phyloP scores from a whole-genome alignment of 2,888 invertebrate species.

The Sympetrum striolatum region DNA sequence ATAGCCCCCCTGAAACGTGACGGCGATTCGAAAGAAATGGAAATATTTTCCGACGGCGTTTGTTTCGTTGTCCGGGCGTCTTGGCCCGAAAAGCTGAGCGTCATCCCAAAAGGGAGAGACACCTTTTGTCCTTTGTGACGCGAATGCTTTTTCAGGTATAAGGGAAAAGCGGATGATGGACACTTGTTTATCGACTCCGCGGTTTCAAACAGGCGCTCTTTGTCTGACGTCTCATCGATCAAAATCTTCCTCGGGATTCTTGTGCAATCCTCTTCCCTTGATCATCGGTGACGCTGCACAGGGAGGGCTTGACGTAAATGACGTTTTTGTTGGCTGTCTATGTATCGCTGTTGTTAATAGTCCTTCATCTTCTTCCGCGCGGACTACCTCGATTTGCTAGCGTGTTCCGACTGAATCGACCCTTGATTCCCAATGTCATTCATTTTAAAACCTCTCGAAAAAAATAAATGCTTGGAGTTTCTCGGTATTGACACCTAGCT shows the following conservation, averaged over 20 bases:
- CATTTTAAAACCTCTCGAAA: no score
- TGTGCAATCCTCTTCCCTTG: neutral
- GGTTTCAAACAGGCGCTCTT: neutral
- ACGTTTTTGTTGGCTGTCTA: neutral
- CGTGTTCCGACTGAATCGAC: no score
- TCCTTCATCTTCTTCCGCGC: no score
- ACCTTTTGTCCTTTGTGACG: neutral
- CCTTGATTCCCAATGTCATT: no score
- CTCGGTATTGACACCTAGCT: no score
- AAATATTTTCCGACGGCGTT: no score
- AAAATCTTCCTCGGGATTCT: neutral
- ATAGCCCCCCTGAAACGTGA: no score
- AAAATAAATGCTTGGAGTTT: no score
- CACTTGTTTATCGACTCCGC: neutral
- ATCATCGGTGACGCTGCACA: neutral
- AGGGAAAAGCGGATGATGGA: neutral
- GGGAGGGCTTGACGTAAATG: neutral
- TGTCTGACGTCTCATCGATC: neutral
- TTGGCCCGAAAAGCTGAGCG: neutral
- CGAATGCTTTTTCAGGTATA: neutral
- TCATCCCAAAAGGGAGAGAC: neutral
- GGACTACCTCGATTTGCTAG: no score
- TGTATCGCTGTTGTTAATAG: no score
- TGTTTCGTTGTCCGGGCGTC: no score
- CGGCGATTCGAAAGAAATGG: no score